These are phyloP conservation scores for Dolichallabes microphthalmus DNA, from an alignment of 2,113 vertebrate genomes.

Conservation along the genomic window DNA sequence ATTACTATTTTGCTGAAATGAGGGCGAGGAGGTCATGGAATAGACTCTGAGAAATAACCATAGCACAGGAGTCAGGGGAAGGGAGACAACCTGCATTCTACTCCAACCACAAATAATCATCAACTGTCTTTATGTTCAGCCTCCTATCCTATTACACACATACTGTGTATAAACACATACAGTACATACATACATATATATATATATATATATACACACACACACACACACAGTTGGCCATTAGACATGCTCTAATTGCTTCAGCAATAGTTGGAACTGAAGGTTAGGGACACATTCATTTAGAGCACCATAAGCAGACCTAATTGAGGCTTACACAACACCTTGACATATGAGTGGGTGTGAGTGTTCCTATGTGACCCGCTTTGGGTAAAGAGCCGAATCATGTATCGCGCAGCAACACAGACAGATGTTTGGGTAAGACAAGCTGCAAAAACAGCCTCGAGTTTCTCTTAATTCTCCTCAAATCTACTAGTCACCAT, in stretches of 20 bases:
- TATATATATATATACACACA: background rate
- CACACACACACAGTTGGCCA: conserved; percentile 6
- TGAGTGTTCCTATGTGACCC: conserved; percentile 58
- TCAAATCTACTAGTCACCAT: conserved; percentile 5
- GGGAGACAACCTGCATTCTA: background rate
- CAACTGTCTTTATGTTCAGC: conserved; percentile 49
- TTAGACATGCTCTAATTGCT: conserved; percentile 60
- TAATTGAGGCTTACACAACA: conserved; percentile 62
- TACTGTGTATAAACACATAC: background rate
- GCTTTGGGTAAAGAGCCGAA: conserved; percentile 63
- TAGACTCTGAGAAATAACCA: conserved; percentile 26
- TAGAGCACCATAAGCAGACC: conserved; percentile 60
- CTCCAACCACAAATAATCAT: conserved; percentile 14
- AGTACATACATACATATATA: conserved; percentile 13
- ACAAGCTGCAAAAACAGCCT: background rate
- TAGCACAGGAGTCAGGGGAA: background rate
- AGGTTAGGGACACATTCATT: conserved; percentile 62
- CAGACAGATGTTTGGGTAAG: conserved; percentile 56
- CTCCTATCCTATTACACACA: conserved; percentile 31
- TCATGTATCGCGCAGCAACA: conserved; percentile 54
- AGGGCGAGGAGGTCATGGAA: conserved; percentile 28
- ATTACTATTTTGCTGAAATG: conserved; percentile 40
- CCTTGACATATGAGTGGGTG: conserved; percentile 52
- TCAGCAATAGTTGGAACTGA: conserved; percentile 59
- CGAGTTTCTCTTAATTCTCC: background rate